phyloP scores from a whole-genome alignment of 2,797 vertebrate genomes.

The Meriones psammophilus region DNA sequence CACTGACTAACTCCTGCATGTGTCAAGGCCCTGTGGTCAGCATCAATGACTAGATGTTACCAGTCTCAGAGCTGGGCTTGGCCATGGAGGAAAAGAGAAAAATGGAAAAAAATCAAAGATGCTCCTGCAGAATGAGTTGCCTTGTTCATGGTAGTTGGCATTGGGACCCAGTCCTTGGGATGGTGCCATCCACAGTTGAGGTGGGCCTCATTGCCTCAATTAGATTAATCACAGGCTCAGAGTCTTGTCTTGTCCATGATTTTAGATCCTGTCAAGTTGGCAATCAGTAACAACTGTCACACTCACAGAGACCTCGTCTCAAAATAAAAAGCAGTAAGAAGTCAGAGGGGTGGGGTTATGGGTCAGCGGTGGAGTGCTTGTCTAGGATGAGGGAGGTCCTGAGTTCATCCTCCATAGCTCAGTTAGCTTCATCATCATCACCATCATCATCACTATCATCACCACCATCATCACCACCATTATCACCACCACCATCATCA shows the following conservation, averaged over 20 bases:
- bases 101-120: background rate
- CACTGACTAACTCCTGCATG: fast-evolving
- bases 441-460: background rate
- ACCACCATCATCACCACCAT: no score
- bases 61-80: background rate
- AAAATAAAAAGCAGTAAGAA: background rate
- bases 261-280: background rate
- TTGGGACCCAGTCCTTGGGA: background rate
- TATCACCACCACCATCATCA: no score
- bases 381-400: background rate
- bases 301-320: background rate
- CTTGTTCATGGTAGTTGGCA: background rate
- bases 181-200: background rate
- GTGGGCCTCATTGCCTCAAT: background rate
- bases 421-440: background rate
- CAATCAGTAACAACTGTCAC: background rate
- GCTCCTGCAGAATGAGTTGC: fast-evolving
- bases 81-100: background rate
- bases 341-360: background rate
- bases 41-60: fast-evolving
- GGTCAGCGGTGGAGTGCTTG: background rate
- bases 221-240: background rate
- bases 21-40: background rate
- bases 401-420: background rate
- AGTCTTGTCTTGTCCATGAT: background rate